Percentiles rank a stretch among this genome's conserved stretches.
Evolutionary conservation across 2,113 vertebrate genomes (phyloP).

Genomic region (Pollimyrus isidori): DNA sequence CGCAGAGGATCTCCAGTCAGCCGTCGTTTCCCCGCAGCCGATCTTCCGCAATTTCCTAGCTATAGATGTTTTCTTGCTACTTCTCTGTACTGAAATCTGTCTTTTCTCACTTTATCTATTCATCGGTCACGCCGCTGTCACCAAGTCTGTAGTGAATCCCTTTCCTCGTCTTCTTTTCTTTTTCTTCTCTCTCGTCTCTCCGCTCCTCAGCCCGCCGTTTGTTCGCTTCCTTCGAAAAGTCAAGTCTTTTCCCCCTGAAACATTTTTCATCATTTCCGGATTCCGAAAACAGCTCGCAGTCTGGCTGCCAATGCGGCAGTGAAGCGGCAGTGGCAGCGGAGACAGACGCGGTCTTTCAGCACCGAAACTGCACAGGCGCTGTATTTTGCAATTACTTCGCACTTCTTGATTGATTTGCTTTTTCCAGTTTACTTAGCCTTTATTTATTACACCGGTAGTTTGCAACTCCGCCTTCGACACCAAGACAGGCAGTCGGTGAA

Average conservation of each 20-base stretch:
- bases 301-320: conserved; percentile 28
- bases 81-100: not conserved
- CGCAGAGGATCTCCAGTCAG: not conserved
- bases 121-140: not conserved
- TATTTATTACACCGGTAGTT: not conserved
- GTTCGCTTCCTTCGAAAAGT: conserved; percentile 13
- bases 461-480: not conserved
- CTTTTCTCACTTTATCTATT: not conserved
- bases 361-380: not conserved
- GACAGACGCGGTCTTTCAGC: not conserved
- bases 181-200: not conserved
- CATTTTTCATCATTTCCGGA: conserved; percentile 58
- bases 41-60: not conserved
- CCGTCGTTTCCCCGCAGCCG: not conserved
- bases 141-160: not conserved
- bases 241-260: conserved; percentile 16
- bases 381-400: not conserved
- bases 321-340: not conserved
- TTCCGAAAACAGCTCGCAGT: conserved; percentile 37
- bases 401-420: not conserved
- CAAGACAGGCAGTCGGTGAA: not conserved
- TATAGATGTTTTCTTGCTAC: not conserved
- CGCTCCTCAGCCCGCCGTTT: conserved; percentile 9
- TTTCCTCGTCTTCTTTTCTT: not conserved
- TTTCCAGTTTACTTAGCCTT: not conserved